These are phyloP conservation scores for Myanophis thanlyinensis DNA, from an alignment of 2,113 vertebrate species.

Conservation along the genomic window DNA sequence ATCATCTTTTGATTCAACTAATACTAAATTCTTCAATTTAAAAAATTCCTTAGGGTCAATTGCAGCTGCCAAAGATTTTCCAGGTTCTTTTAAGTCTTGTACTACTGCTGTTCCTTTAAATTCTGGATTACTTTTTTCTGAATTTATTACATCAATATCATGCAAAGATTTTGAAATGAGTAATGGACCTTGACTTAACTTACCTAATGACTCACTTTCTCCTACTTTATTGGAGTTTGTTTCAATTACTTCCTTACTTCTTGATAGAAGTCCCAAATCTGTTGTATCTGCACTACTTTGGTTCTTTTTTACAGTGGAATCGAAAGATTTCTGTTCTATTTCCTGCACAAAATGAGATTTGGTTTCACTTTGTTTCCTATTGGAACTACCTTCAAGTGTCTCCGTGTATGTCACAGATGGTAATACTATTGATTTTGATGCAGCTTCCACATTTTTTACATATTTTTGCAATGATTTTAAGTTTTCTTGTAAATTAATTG, in stretches of 20 bases:
- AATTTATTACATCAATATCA: neutral
- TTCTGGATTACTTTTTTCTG: neutral
- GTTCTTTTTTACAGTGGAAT: neutral
- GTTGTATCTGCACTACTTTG: neutral
- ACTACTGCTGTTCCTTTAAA: neutral
- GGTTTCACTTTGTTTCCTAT: neutral
- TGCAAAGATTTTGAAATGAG: neutral
- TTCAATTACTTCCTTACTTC: neutral
- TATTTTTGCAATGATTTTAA: neutral
- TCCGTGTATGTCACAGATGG: neutral
- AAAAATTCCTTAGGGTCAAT: neutral
- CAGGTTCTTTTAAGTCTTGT: conserved; percentile 7
- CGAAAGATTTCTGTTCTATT: neutral
- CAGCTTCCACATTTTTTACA: neutral
- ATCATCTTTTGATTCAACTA: neutral
- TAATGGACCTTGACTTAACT: neutral
- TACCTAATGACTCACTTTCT: neutral
- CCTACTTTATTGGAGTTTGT: neutral
- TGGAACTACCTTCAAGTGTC: neutral
- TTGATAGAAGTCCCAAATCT: neutral
- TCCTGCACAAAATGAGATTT: neutral
- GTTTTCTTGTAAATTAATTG: neutral
- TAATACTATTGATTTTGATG: neutral
- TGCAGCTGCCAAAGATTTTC: neutral
- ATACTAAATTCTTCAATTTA: neutral